A percentile compares a stretch with the other conserved stretches of the same genome.
Conservation (phyloP, 2,797 vertebrate species). For the Melopsittacus undulatus region DNA sequence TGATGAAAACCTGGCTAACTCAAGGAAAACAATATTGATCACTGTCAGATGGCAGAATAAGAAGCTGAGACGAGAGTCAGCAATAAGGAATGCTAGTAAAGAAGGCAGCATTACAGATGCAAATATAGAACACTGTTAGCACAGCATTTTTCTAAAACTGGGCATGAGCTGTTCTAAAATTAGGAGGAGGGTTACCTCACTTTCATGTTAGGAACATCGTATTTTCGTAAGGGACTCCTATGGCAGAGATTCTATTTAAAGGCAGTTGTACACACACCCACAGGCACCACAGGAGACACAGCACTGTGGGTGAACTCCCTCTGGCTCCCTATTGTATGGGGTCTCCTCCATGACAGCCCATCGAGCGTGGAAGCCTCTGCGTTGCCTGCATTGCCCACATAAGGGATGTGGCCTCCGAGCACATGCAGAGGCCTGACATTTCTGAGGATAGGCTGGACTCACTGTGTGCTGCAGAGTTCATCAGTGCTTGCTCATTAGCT, state of each 20-base stretch:
- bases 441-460: not conserved
- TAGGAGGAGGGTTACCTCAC: slow-evolving; percentile 1
- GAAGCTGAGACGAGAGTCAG: not conserved
- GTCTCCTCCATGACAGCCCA: not conserved
- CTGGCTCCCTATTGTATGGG: fast-evolving
- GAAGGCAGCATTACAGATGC: not conserved
- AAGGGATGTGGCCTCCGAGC: not conserved
- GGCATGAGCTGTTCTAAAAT: not conserved
- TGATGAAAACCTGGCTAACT: not conserved
- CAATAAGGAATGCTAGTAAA: not conserved
- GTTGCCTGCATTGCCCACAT: not conserved
- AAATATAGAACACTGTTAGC: not conserved
- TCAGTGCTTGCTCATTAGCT: slow-evolving; percentile 47
- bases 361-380: not conserved
- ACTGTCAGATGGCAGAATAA: not conserved
- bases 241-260: slow-evolving; percentile 11
- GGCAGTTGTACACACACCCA: not conserved
- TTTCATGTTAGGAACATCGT: not conserved
- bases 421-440: not conserved
- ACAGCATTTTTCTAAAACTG: not conserved
- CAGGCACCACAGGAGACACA: not conserved
- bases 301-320: not conserved
- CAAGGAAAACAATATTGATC: not conserved
- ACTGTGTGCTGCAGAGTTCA: not conserved
- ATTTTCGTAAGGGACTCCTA: not conserved